Percentiles rank a stretch among this genome's conserved stretches.
Evolutionary conservation across 2,888 invertebrate genomes (phyloP).

Genomic region (Gonocerus acuteangulatus): DNA sequence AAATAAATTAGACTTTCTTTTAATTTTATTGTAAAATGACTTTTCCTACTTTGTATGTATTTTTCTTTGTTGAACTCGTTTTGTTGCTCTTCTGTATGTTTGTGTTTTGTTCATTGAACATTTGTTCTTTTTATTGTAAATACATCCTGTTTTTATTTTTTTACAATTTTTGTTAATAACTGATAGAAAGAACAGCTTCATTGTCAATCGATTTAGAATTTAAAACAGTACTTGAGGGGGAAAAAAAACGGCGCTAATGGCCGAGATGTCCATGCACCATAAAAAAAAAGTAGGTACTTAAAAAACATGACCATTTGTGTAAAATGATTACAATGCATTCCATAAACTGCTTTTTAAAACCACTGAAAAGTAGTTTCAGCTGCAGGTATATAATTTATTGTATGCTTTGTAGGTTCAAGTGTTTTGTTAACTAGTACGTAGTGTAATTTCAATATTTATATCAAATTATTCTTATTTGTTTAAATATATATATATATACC

Average conservation of each 20-base stretch:
- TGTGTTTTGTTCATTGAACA: background rate
- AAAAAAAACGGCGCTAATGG: too few species aligned
- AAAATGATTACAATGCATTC: background rate
- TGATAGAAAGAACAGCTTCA: background rate
- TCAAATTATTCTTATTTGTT: background rate
- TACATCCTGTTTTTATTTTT: background rate
- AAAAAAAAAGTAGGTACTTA: too few species aligned
- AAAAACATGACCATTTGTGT: background rate
- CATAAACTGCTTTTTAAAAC: background rate
- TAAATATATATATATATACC: too few species aligned
- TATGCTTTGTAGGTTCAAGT: background rate
- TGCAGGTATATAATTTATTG: background rate
- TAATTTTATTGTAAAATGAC: constrained; percentile 8
- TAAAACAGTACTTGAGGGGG: too few species aligned
- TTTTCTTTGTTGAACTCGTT: constrained; percentile 9
- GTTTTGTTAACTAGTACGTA: background rate
- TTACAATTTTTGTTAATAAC: background rate
- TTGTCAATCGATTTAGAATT: too few species aligned
- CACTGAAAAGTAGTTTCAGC: background rate
- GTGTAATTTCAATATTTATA: background rate
- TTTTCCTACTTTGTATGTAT: constrained; percentile 4
- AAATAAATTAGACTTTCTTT: constrained; percentile 2
- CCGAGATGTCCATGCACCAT: too few species aligned
- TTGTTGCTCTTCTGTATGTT: constrained; percentile 7
- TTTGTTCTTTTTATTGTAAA: background rate